Base-by-base conservation (phyloP, 2,888 invertebrate species). In the Lysandra bellargus region DNA sequence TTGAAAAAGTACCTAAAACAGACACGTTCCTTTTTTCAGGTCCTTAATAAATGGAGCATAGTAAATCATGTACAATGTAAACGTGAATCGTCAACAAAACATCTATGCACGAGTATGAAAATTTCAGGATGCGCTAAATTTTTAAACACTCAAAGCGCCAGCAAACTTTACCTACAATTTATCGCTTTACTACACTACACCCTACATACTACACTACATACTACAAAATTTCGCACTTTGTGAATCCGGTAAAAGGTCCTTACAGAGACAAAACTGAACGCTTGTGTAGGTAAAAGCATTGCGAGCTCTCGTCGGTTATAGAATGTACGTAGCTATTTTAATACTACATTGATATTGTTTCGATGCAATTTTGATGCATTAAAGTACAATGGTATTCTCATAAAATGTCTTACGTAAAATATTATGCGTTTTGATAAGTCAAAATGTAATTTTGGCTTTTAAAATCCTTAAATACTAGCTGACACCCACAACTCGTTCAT, bases 121-220 rank as follows among this genome's bases (percentile, higher is more conserved):
- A n/a, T 74, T 74, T 74, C 23, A 74, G 74, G 23, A 74, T 74
- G n/a, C 23, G 9, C 49, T 72, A 80, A 80, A 80, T 79, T 81
- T 81, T 78, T 74, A 60, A 69, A 49, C 69, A 76, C 78, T 75
- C 78, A 61, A 78, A 81, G 77, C 49, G 69, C 78, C 75, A 17
- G 75, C 72, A 80, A 79, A 75, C 79, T 80, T 78, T 76, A 80
- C 82, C 82, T 82, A 76, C 69, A 81, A 53, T 80, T 81, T 79
- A 82, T 80, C 77, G 76, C 77, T 61, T 69, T 69, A 69, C 69
- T 69, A 69, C 69, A 69, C 69, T 69, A 64, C 64, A 64, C 33
- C 64, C 64, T 23, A 23, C 23, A 23, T 69, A 69, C 69, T 69
- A 69, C 69, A 69, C n/a, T 9, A n/a, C 44, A 14, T 74, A 44